Conservation (phyloP, 2,888 invertebrate species). For the Lasioglossum vierecki region DNA sequence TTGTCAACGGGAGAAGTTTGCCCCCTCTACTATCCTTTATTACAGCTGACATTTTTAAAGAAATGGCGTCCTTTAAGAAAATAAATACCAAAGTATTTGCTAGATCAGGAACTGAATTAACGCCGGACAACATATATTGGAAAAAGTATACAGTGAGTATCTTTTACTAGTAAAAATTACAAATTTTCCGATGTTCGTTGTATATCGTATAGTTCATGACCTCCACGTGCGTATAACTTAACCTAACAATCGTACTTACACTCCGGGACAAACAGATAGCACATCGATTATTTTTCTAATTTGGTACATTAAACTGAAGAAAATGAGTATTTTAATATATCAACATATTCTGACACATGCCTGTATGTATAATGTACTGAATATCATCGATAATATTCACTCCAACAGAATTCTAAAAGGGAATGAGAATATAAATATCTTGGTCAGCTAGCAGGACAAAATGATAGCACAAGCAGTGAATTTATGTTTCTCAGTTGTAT, state of each 20-base stretch:
- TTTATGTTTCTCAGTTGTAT: no score
- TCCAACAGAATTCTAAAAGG: no score
- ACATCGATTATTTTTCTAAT: no score
- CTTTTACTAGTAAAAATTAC: background rate
- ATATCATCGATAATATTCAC: no score
- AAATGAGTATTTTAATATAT: no score
- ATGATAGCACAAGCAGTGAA: no score
- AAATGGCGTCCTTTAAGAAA: conserved; percentile 88
- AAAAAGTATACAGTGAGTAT: conserved; percentile 92
- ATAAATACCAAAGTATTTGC: conserved; percentile 89
- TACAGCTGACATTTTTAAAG: conserved; percentile 62
- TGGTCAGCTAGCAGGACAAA: no score
- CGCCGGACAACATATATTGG: conserved; percentile 94
- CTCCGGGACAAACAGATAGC: no score
- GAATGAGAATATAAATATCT: no score
- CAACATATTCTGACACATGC: no score
- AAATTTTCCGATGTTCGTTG: background rate
- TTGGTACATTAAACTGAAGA: no score
- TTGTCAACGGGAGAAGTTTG: conserved; percentile 62
- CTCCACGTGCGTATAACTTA: conserved; percentile 64
- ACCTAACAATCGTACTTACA: conserved; percentile 55
- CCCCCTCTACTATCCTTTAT: conserved; percentile 53
- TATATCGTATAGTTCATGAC: conserved; percentile 8
- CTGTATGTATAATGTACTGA: no score
- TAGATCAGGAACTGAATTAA: conserved; percentile 88